These are phyloP conservation scores for Elgaria multicarinata DNA, from an alignment of 2,113 vertebrate species.

Conservation along the genomic window DNA sequence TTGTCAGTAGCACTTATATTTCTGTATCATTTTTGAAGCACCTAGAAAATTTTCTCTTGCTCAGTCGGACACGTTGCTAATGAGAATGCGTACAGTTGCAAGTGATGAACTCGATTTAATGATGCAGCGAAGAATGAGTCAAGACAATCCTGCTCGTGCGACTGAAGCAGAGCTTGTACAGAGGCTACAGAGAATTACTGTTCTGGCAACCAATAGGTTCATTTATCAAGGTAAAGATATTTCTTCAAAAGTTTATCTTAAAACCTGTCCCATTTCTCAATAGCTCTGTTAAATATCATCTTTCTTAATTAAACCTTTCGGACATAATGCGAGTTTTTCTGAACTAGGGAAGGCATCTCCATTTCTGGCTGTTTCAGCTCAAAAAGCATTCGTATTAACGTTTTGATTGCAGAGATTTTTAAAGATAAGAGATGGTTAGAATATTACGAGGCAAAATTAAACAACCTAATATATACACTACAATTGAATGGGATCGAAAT, in stretches of 20 bases:
- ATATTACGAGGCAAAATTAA: background rate
- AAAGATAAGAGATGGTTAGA: background rate
- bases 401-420: background rate
- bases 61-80: slow-evolving; percentile 90
- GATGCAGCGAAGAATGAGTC: slow-evolving; percentile 96
- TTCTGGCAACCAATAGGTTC: slow-evolving; percentile 92
- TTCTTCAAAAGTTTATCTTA: background rate
- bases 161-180: slow-evolving; percentile 91
- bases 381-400: background rate
- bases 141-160: slow-evolving; percentile 90
- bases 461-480: background rate
- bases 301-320: slow-evolving; percentile 37
- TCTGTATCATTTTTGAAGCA: slow-evolving; percentile 74
- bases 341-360: slow-evolving; percentile 22
- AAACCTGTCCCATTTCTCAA: background rate
- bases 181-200: slow-evolving; percentile 89
- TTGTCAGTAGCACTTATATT: slow-evolving; percentile 9
- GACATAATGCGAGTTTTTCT: background rate
- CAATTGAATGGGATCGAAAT: background rate
- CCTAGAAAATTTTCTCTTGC: slow-evolving; percentile 85
- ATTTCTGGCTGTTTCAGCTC: background rate
- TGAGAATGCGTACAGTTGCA: slow-evolving; percentile 92
- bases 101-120: slow-evolving; percentile 92
- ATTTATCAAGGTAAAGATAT: slow-evolving; percentile 87
- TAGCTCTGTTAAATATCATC: background rate